phyloP scores from a whole-genome alignment of 2,113 vertebrate species.

The Orcinus orca region DNA sequence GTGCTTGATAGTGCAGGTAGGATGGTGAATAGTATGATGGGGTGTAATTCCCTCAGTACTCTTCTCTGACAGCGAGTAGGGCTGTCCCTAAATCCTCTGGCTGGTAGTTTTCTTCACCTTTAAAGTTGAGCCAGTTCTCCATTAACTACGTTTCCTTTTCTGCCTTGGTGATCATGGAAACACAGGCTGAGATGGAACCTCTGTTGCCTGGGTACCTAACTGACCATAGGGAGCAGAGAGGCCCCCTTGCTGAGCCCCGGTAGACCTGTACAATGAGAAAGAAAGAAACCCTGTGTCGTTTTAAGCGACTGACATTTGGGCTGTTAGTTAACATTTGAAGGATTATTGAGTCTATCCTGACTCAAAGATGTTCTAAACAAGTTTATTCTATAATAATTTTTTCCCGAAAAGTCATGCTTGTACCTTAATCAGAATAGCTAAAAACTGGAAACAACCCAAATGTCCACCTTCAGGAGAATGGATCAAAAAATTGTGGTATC shows the following conservation, averaged over 20 bases:
- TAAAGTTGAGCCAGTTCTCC: background rate
- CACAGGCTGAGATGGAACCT: background rate
- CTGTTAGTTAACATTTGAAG: background rate
- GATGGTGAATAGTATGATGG: background rate
- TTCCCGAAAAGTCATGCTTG: background rate
- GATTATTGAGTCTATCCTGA: background rate
- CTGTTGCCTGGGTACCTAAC: background rate
- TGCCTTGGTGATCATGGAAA: background rate
- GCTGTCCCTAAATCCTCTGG: background rate
- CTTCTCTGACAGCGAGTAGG: background rate
- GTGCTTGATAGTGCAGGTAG: background rate
- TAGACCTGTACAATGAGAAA: background rate
- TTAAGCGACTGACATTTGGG: background rate
- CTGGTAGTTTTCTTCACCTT: background rate
- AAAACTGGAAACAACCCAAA: background rate
- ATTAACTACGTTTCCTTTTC: background rate
- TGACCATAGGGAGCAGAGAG: background rate
- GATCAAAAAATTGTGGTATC: background rate
- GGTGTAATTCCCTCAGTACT: background rate
- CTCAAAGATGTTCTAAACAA: background rate
- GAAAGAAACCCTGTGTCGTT: background rate
- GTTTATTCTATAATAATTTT: background rate
- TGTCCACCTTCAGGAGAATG: background rate
- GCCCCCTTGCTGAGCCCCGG: background rate
- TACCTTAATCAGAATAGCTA: background rate